Evolutionary conservation across 2,888 invertebrate species (phyloP).

Genomic region (Strigamia crassipes): DNA sequence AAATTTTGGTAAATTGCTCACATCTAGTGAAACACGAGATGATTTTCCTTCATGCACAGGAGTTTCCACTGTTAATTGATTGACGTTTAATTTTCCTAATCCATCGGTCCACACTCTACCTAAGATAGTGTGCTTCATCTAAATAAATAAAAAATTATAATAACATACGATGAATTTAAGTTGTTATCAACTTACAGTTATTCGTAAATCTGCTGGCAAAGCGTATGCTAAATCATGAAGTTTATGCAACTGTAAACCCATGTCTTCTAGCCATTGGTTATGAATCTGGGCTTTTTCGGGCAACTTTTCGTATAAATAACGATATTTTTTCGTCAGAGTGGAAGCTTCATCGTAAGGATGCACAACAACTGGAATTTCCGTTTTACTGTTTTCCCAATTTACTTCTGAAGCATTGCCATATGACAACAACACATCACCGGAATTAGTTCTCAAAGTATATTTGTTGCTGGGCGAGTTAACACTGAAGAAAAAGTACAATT

Average conservation of each 20-base stretch:
- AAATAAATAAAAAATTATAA: neutral
- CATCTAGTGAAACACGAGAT: conserved; percentile 60
- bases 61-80: conserved; percentile 73
- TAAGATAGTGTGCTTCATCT: conserved; percentile 63
- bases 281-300: conserved; percentile 60
- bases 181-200: conserved; percentile 53
- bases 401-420: conserved; percentile 53
- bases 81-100: conserved; percentile 70
- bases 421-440: conserved; percentile 66
- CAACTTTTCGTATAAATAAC: conserved; percentile 65
- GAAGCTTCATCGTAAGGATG: conserved; percentile 45
- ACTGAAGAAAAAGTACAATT: conserved; percentile 23
- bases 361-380: conserved; percentile 19
- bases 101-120: conserved; percentile 79
- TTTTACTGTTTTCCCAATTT: conserved; percentile 49
- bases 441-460: conserved; percentile 62
- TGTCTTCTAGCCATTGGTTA: conserved; percentile 59
- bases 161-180: neutral
- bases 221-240: conserved; percentile 52
- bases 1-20: conserved; percentile 65
- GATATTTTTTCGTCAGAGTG: conserved; percentile 53
- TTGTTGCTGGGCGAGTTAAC: conserved; percentile 57
- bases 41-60: conserved; percentile 61
- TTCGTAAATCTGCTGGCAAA: conserved; percentile 56
- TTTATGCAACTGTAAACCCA: conserved; percentile 53